Conservation (phyloP, 1,140 invertebrate genomes). For the Maniola jurtina region DNA sequence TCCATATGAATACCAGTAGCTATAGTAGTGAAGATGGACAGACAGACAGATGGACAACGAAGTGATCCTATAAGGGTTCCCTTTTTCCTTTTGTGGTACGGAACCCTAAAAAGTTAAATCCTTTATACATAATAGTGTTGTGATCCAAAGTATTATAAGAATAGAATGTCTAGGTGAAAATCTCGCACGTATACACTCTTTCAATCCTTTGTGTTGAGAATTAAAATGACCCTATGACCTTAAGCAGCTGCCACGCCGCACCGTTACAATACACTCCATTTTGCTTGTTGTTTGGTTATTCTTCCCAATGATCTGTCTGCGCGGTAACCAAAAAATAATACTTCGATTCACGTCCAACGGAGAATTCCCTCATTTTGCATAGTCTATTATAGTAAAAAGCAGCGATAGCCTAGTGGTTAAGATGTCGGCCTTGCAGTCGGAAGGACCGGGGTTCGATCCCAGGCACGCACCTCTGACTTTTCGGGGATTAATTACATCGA, state of each 20-base stretch:
- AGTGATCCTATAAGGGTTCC: too few species aligned
- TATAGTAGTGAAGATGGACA: too few species aligned
- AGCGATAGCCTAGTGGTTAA: too few species aligned
- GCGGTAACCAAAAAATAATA: neutral
- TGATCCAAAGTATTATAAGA: neutral
- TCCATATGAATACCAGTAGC: too few species aligned
- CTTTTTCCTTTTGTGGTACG: too few species aligned
- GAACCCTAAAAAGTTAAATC: neutral
- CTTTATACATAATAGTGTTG: neutral
- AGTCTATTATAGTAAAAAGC: neutral
- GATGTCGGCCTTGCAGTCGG: too few species aligned
- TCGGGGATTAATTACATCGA: too few species aligned
- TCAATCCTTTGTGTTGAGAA: neutral
- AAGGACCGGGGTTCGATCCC: too few species aligned
- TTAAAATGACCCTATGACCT: conserved; percentile 2
- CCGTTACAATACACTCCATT: neutral
- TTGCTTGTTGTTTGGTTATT: neutral
- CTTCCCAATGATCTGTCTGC: neutral
- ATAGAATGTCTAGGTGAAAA: neutral
- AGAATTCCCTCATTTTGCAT: neutral
- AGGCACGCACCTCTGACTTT: too few species aligned
- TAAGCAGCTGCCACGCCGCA: conserved; percentile 1
- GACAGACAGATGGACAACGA: too few species aligned
- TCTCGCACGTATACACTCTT: conserved; percentile 1
- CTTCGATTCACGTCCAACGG: neutral